These are phyloP conservation scores for Centropristis striata DNA, from an alignment of 2,113 vertebrate genomes.

Conservation along the genomic window DNA sequence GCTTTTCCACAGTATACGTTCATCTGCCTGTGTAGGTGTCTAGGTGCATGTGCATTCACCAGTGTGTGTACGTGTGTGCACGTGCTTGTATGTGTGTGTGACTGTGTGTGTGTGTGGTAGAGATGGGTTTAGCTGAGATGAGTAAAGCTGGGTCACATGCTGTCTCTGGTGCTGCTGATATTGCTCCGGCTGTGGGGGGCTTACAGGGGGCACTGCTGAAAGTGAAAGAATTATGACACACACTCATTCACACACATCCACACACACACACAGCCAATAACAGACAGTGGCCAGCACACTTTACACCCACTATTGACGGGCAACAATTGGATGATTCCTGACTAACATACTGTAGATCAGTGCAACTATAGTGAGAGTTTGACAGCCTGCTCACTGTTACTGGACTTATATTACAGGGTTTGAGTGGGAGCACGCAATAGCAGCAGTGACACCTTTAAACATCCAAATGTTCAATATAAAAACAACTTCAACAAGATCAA, in stretches of 20 bases:
- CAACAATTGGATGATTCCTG: constrained; percentile 38
- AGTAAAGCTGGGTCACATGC: constrained; percentile 78
- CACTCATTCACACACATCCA: constrained; percentile 20
- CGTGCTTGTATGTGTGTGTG: constrained; percentile 28
- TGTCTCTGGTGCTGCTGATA: constrained; percentile 79
- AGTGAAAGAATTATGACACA: constrained; percentile 66
- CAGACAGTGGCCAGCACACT: constrained; percentile 22
- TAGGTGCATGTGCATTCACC: background rate
- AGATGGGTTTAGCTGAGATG: constrained; percentile 76
- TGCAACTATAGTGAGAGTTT: background rate
- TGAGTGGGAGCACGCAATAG: no score
- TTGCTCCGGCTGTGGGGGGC: constrained; percentile 68
- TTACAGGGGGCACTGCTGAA: constrained; percentile 55
- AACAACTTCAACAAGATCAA: no score
- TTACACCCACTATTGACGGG: constrained; percentile 17
- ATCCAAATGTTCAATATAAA: no score
- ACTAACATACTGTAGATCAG: constrained; percentile 19
- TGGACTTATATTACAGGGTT: background rate
- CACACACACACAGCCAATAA: constrained; percentile 39
- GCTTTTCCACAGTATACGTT: constrained; percentile 26
- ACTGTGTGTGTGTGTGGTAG: constrained; percentile 51
- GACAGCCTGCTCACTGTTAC: background rate
- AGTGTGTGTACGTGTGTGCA: constrained; percentile 6
- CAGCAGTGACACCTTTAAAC: background rate
- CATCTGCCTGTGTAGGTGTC: background rate